Percentiles rank a stretch among this genome's conserved stretches.
Conservation (phyloP, 2,113 vertebrate genomes). For the Pseudois nayaur region DNA sequence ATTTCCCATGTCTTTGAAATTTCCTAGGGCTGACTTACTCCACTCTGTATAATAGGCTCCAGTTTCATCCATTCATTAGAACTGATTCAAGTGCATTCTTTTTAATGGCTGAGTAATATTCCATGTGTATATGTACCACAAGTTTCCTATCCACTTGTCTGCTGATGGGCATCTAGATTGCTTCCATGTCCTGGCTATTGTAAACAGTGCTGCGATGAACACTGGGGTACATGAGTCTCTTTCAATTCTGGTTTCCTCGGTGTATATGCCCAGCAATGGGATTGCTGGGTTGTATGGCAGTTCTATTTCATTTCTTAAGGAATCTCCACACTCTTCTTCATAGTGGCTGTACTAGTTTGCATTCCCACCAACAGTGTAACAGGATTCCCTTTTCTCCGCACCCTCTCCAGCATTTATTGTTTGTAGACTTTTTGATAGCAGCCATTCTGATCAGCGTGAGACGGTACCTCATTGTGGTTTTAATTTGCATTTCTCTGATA, state of each 20-base stretch:
- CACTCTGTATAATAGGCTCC: background rate
- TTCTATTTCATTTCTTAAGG: background rate
- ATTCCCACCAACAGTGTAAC: background rate
- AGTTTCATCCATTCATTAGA: background rate
- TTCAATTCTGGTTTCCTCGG: background rate
- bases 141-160: background rate
- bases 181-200: background rate
- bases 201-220: background rate
- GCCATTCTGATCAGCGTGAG: background rate
- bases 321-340: background rate
- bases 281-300: background rate
- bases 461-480: background rate
- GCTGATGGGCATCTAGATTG: rapidly evolving
- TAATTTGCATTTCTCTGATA: background rate
- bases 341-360: background rate
- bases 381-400: background rate
- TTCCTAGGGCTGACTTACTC: background rate
- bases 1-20: background rate
- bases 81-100: background rate
- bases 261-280: background rate
- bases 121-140: background rate
- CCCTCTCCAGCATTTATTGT: background rate
- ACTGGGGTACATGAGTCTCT: rapidly evolving
- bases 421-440: background rate
- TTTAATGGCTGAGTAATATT: background rate